Evolutionary conservation across 2,113 vertebrate species (phyloP).

Genomic region (Alethe castanea): DNA sequence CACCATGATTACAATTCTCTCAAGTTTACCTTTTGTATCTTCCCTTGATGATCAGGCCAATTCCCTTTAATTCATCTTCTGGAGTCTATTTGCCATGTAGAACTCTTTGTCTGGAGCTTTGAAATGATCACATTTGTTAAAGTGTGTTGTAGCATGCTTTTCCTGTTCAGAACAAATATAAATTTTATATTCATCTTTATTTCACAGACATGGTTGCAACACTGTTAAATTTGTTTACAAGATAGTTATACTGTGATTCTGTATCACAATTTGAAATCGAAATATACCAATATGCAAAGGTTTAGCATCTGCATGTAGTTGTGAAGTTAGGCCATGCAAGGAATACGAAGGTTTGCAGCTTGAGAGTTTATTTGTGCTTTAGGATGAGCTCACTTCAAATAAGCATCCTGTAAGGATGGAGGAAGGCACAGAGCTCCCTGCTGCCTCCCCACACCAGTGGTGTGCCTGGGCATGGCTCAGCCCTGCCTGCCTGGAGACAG

Average conservation of each 20-base stretch:
- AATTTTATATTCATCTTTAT: background rate
- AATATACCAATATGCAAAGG: background rate
- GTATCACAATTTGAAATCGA: background rate
- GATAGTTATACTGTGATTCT: background rate
- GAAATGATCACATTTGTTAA: background rate
- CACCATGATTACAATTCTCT: background rate
- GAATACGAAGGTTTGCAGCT: background rate
- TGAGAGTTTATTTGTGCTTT: background rate
- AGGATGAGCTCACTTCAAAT: background rate
- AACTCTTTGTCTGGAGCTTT: background rate
- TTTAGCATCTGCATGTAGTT: background rate
- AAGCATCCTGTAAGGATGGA: background rate
- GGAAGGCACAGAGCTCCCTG: background rate
- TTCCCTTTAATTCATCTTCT: background rate
- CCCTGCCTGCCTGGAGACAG: background rate
- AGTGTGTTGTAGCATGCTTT: background rate
- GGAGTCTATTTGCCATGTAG: background rate
- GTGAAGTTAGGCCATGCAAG: background rate
- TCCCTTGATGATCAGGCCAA: background rate
- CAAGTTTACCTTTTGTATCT: background rate
- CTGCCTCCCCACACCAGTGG: fast-evolving
- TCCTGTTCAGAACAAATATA: background rate
- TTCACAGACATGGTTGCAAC: background rate
- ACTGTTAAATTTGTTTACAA: background rate
- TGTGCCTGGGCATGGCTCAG: background rate